Evolutionary conservation across 1,140 invertebrate genomes (phyloP).

Genomic region (Adoxophyes honmai): DNA sequence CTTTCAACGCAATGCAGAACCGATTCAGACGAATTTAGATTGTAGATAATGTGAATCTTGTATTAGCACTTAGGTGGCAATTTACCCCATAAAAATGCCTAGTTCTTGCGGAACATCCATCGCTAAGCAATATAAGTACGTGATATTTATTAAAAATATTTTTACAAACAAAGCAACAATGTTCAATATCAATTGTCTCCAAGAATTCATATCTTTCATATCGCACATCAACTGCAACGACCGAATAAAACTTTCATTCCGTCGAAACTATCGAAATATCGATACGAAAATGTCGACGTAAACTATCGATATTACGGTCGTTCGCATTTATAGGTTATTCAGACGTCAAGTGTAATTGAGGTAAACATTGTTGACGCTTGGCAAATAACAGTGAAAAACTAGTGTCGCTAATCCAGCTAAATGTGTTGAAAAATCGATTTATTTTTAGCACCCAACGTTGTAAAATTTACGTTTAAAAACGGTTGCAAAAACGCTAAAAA

Average conservation of each 20-base stretch:
- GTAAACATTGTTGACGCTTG: neutral
- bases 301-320: conserved; percentile 12
- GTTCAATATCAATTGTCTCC: neutral
- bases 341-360: conserved; percentile 8
- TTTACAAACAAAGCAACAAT: conserved; percentile 7
- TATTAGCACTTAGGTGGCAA: too few species aligned
- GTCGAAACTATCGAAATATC: conserved; percentile 14
- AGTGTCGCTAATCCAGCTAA: neutral
- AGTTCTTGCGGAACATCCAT: too few species aligned
- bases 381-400: neutral
- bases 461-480: too few species aligned
- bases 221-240: conserved; percentile 5
- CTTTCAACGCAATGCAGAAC: too few species aligned
- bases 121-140: too few species aligned
- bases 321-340: conserved; percentile 12
- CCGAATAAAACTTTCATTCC: conserved; percentile 11
- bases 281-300: conserved; percentile 13
- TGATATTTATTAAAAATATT: neutral
- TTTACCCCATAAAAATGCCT: too few species aligned
- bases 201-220: conserved; percentile 13
- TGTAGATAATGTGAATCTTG: too few species aligned
- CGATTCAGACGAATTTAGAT: too few species aligned
- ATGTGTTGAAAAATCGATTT: neutral
- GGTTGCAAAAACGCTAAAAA: too few species aligned
- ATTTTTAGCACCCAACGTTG: too few species aligned